Conservation (phyloP, 53 echinoderm and acorn worm species). For the Antedon mediterranea region DNA sequence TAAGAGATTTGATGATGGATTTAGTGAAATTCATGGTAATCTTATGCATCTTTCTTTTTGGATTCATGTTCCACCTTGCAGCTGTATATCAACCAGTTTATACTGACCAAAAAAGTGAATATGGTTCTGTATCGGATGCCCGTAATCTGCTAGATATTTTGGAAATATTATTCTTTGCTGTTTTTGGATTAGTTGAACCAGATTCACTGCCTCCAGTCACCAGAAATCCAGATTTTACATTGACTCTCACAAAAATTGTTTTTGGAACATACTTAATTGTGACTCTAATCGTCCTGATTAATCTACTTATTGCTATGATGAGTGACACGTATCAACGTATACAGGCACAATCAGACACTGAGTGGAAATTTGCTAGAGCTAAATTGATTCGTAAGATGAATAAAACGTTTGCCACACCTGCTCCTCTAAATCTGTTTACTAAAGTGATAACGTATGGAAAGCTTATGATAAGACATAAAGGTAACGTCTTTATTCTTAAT, state of each 20-base stretch:
- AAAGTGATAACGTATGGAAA: slow-evolving; percentile 71
- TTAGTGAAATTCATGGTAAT: slow-evolving; percentile 93
- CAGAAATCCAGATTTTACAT: slow-evolving; percentile 60
- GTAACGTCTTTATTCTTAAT: slow-evolving; percentile 11
- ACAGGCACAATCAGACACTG: slow-evolving; percentile 87
- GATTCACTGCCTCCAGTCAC: slow-evolving; percentile 43
- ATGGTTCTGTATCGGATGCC: slow-evolving; percentile 12
- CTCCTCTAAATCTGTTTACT: slow-evolving; percentile 83
- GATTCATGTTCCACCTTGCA: slow-evolving; percentile 85
- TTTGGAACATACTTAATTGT: slow-evolving; percentile 90
- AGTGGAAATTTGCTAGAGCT: slow-evolving; percentile 97
- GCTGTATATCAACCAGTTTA: slow-evolving; percentile 95
- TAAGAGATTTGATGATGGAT: slow-evolving; percentile 92
- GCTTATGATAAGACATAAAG: slow-evolving; percentile 68
- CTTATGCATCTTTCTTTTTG: slow-evolving; percentile 77
- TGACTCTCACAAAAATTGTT: slow-evolving; percentile 51
- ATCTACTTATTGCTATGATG: slow-evolving; percentile 98
- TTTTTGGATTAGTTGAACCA: slow-evolving; percentile 84
- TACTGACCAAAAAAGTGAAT: not conserved
- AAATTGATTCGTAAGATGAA: slow-evolving; percentile 92
- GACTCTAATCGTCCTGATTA: slow-evolving; percentile 88
- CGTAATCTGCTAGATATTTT: slow-evolving; percentile 79
- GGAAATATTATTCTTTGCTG: slow-evolving; percentile 75
- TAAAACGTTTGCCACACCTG: slow-evolving; percentile 75
- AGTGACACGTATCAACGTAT: slow-evolving; percentile 98